Evolutionary conservation across 2,888 invertebrate genomes (phyloP), one percentile per base, ranked within the genome.

Genomic region (Mycalesis mineus): DNA sequence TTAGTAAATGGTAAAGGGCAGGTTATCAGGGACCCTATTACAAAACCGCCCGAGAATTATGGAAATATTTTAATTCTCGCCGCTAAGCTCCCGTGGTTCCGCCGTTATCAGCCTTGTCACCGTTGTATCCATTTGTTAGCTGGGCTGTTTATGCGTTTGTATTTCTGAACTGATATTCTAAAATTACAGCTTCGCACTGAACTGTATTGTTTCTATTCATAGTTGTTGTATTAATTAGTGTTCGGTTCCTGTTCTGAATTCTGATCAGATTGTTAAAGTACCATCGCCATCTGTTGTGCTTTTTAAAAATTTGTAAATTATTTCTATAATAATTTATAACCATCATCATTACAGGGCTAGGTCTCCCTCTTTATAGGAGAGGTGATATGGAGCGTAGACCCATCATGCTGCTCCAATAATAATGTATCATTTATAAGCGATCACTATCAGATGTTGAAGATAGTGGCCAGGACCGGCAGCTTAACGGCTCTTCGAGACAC

Each of bases 21-120:
- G 68, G 67, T 66, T 69, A 71, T 71, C 69, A 64, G 66, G 57
- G 57, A 62, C 54, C 61, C 61, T 63, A 62, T 68, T 65, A 62
- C 63, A 65, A 68, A 73, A 72, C 68, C 58, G 51, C 61, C 40
- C 52, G 61, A 53, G 64, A 65, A 64, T 66, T 68, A 68, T 66
- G 67, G 57, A 64, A 67, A 68, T 67, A 68, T 58, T 58, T 60
- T 57, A 60, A 60, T 60, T 60, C 60, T 50, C 29, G 14, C 39
- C 9, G 50, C 50, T 29, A 28, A 29, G 36, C 54, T 50, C 36
- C 56, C 50, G 50, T 13, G 42, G 33, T 42, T 31, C 37, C 15
- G 7, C 28, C 40, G 56, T 54, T 60, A 60, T 60, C 57, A 47
- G 57, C 9, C 53, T 45, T 44, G 52, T 58, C 33, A 45, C 8